Percentiles rank a stretch among this genome's conserved stretches.
Conservation (phyloP, 2,888 invertebrate species). For the Volucella inflata region DNA sequence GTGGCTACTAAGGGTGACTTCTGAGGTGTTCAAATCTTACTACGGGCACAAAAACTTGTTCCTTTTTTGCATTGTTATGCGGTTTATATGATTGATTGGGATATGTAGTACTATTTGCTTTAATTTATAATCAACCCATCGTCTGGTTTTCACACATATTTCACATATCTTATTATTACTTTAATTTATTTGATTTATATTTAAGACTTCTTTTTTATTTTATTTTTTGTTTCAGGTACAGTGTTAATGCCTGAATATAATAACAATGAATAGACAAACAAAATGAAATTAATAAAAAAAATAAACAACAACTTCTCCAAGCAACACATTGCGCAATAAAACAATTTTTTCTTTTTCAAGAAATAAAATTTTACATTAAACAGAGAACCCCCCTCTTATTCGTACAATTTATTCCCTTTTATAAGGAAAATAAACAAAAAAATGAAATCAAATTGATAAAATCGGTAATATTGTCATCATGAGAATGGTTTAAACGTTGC, state of each 20-base stretch:
- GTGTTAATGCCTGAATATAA: constrained; percentile 55
- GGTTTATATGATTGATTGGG: constrained; percentile 23
- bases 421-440: neutral
- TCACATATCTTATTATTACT: constrained; percentile 21
- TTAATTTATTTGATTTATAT: constrained; percentile 11
- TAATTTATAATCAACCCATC: constrained; percentile 37
- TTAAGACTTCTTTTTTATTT: neutral
- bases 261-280: constrained; percentile 6
- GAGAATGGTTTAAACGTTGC: constrained; percentile 16
- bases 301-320: constrained; percentile 6
- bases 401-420: neutral
- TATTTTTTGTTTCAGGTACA: constrained; percentile 51
- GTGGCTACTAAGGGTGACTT: neutral
- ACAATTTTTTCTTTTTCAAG: constrained; percentile 1
- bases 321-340: neutral
- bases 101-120: constrained; percentile 37
- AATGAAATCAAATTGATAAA: constrained; percentile 3
- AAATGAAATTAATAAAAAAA: neutral
- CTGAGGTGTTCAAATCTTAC: neutral
- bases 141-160: constrained; percentile 16
- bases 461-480: constrained; percentile 50
- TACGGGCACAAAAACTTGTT: neutral
- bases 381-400: constrained; percentile 38
- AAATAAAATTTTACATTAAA: neutral
- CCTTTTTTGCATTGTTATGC: neutral